phyloP scores from a whole-genome alignment of 2,888 invertebrate species.

The Spilosoma lubricipeda region DNA sequence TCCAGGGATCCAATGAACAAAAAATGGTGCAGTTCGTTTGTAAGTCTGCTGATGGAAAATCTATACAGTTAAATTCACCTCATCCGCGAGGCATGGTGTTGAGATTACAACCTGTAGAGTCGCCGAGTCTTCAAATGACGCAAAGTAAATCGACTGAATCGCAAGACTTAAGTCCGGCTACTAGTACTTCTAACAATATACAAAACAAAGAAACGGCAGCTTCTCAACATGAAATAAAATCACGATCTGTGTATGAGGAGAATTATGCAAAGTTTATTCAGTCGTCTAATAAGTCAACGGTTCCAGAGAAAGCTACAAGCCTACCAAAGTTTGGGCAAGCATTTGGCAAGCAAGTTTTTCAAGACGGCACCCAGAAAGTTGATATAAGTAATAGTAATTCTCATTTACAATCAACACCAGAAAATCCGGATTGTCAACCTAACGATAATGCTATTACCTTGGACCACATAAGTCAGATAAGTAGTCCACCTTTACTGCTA shows the following conservation, averaged over 20 bases:
- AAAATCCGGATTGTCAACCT: constrained; percentile 65
- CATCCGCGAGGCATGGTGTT: constrained; percentile 85
- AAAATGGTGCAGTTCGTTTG: constrained; percentile 88
- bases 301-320: constrained; percentile 80
- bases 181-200: constrained; percentile 50
- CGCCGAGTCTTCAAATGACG: constrained; percentile 62
- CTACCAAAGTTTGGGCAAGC: constrained; percentile 93
- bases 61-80: constrained; percentile 85
- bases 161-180: constrained; percentile 63
- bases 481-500: constrained; percentile 75
- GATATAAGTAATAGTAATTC: constrained; percentile 65
- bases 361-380: constrained; percentile 73
- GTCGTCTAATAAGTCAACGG: constrained; percentile 66
- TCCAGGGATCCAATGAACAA: constrained; percentile 81
- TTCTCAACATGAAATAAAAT: constrained; percentile 79
- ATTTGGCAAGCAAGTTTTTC: constrained; percentile 90
- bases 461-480: constrained; percentile 74
- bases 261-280: constrained; percentile 86
- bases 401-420: constrained; percentile 59
- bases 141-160: constrained; percentile 63
- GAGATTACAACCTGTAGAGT: constrained; percentile 78
- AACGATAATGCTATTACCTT: constrained; percentile 72
- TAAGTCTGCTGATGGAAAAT: constrained; percentile 87
- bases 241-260: constrained; percentile 84
- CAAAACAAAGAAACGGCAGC: constrained; percentile 58